Conservation (phyloP, 2,888 invertebrate species). For the Notodonta dromedarius region DNA sequence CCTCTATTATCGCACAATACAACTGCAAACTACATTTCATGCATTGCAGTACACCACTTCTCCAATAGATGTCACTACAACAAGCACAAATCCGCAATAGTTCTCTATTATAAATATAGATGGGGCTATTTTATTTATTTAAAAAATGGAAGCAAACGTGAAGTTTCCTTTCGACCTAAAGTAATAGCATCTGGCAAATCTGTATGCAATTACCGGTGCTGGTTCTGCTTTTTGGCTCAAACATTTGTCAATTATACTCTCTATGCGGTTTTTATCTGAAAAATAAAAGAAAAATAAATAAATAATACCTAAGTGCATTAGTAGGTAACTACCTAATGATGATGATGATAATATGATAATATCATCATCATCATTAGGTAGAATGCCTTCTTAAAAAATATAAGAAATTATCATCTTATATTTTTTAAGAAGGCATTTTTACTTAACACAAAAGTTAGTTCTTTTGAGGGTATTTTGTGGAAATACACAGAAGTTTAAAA, state of each 20-base stretch:
- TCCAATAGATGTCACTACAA: constrained; percentile 24
- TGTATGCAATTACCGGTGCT: constrained; percentile 53
- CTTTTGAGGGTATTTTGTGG: too few relatives aligned
- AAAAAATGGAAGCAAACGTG: constrained; percentile 27
- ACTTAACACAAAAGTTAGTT: too few relatives aligned
- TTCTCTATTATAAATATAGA: constrained; percentile 14
- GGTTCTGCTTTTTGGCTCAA: constrained; percentile 35
- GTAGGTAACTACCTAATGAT: too few relatives aligned
- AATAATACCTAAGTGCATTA: too few relatives aligned
- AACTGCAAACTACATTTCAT: not conserved
- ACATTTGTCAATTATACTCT: constrained; percentile 49
- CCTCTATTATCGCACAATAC: not conserved
- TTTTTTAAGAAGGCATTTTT: too few relatives aligned
- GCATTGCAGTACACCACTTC: not conserved
- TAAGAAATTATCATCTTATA: too few relatives aligned
- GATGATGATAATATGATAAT: too few relatives aligned
- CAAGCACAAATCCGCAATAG: not conserved
- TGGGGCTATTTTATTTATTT: constrained; percentile 17
- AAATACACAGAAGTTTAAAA: too few relatives aligned
- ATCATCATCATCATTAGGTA: too few relatives aligned
- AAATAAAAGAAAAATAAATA: constrained; percentile 15
- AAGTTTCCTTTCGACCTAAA: constrained; percentile 12
- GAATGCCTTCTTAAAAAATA: too few relatives aligned
- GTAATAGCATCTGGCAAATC: constrained; percentile 51
- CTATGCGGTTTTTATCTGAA: constrained; percentile 47